Evolutionary conservation across 1,140 invertebrate species (phyloP), one percentile per base, ranked within the genome.

Genomic region (Lethrus apterus): DNA sequence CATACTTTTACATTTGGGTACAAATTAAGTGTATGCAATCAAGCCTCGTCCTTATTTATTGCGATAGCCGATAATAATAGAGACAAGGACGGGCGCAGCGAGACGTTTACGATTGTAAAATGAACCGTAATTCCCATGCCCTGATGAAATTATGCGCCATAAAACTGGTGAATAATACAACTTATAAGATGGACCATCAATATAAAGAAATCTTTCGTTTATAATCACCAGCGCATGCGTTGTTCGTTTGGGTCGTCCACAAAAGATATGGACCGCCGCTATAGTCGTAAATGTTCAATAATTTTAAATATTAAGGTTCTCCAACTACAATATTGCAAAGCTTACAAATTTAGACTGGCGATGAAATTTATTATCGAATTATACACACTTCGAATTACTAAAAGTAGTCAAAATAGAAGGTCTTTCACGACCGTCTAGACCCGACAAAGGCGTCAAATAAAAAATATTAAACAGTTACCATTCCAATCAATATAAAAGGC

Each of bases 61-160:
- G 32, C 44, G 19, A 53, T 46, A 32, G 29, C 29, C 48, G 9
- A 34, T 51, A 47, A 54, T 51, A 54, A 54, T 54, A 54, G 44
- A 51, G 48, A 47, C 48, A 51, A 50, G 44, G 52, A 54, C 31
- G 32, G 40, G 44, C 24, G 40, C 31, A 29, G 40, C 41, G 5
- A 43, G 52, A 54, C 52, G 46, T 54, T 51, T 51, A 51, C 46
- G 49, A 48, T 48, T 48, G 42, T 45, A 54, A 50, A 54, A 54
- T 44, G 49, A 26, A 38, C 49, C 41, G 52, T 51, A 51, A 54
- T 54, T 54, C 49, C 43, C 48, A 17, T 21, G 36, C 19, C 35
- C 47, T 50, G 54, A 56, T 56, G 54, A 56, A 56, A 56, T 56
- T 56, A 56, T 56, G 54, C 48, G 45, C 43, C 48, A 48, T 56